These are phyloP conservation scores for Spinibarbus caldwelli DNA, from an alignment of 2,797 vertebrate genomes.

Conservation along the genomic window DNA sequence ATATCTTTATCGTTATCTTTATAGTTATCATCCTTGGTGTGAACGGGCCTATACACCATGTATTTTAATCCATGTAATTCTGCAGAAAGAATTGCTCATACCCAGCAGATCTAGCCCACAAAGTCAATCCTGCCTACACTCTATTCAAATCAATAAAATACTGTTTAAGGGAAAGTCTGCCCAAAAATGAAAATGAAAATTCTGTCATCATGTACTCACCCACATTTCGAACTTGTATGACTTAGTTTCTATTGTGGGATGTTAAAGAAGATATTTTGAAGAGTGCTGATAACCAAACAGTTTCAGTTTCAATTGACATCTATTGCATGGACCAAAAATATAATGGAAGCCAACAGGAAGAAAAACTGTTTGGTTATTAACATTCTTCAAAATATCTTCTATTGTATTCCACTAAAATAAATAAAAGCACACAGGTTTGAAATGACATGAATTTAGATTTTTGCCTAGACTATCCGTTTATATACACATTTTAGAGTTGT, in stretches of 20 bases:
- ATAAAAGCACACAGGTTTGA: too few relatives aligned
- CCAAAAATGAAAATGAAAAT: neutral
- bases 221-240: neutral
- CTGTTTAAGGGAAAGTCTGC: neutral
- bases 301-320: neutral
- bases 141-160: neutral
- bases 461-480: neutral
- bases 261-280: neutral
- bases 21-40: too few relatives aligned
- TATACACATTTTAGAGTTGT: neutral
- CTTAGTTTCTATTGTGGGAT: neutral
- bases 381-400: neutral
- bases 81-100: neutral
- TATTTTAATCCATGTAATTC: neutral
- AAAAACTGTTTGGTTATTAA: neutral
- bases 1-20: too few relatives aligned
- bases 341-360: neutral
- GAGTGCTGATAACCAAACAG: neutral
- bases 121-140: neutral
- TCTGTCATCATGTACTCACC: neutral
- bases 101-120: neutral
- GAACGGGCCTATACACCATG: too few relatives aligned
- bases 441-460: neutral
- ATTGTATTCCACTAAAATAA: neutral
- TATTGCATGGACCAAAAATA: neutral